Conservation (phyloP, 2,888 invertebrate genomes). For the Drosophila anomelani region DNA sequence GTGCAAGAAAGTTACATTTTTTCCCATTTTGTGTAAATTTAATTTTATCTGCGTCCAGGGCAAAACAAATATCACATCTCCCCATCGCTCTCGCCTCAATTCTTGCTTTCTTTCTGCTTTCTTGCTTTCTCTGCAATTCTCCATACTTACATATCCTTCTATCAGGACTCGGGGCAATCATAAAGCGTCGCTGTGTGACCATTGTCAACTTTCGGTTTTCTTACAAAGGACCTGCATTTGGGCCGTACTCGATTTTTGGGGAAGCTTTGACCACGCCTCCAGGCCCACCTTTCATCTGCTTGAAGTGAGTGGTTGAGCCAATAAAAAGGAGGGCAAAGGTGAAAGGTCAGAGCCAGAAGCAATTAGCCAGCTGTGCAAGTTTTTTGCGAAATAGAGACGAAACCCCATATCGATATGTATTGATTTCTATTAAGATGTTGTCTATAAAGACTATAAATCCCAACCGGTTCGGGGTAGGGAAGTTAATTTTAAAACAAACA, state of each 20-base stretch:
- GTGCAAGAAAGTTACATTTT: conserved; percentile 46
- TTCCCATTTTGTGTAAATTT: conserved; percentile 60
- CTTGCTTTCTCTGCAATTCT: background rate
- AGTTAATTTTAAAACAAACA: too few relatives aligned
- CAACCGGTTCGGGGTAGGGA: too few relatives aligned
- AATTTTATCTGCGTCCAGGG: conserved; percentile 73
- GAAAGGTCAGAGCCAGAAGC: conserved; percentile 6
- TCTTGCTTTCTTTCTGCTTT: background rate
- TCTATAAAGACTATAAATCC: too few relatives aligned
- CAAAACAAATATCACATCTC: conserved; percentile 60
- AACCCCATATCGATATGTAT: background rate
- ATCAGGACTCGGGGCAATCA: conserved; percentile 60
- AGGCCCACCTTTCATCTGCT: background rate
- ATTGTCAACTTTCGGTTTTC: conserved; percentile 23
- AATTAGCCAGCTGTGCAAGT: background rate
- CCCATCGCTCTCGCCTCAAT: background rate
- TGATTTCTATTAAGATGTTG: background rate
- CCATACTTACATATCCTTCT: background rate
- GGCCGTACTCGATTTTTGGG: background rate
- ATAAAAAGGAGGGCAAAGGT: conserved; percentile 4
- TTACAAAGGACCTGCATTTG: conserved; percentile 5
- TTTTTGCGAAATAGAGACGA: background rate
- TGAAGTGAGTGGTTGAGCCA: background rate
- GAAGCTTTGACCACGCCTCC: conserved; percentile 4
- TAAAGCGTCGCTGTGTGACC: conserved; percentile 53